phyloP scores from a whole-genome alignment of 2,113 vertebrate species.

The Mormyrus iriodes region DNA sequence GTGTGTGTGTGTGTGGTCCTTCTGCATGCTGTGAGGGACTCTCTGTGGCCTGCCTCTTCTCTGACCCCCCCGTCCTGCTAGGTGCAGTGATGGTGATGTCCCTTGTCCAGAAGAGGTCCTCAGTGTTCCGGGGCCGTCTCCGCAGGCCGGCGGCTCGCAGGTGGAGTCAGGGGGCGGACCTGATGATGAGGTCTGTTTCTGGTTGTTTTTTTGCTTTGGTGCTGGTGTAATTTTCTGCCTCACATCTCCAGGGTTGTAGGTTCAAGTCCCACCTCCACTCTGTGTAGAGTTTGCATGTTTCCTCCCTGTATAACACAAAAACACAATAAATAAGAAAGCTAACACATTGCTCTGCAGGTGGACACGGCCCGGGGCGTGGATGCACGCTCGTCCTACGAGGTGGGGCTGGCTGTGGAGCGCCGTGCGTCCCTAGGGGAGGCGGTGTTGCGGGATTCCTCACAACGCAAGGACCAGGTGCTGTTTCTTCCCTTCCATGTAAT shows the following conservation, averaged over 20 bases:
- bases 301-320: not conserved
- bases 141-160: constrained; percentile 61
- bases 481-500: not conserved
- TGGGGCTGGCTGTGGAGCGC: constrained; percentile 49
- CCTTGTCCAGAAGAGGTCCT: constrained; percentile 78
- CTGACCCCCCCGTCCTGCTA: constrained; percentile 32
- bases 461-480: constrained; percentile 53
- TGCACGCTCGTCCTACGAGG: constrained; percentile 43
- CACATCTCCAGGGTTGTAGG: not conserved
- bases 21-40: not conserved
- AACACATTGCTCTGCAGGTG: constrained; percentile 50
- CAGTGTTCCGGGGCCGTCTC: constrained; percentile 57
- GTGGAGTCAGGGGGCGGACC: constrained; percentile 58
- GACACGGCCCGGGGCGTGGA: constrained; percentile 54
- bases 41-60: not conserved
- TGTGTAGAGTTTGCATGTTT: not conserved
- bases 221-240: not conserved
- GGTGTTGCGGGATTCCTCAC: constrained; percentile 45
- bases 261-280: not conserved
- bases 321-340: not conserved
- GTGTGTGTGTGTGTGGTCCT: not conserved
- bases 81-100: constrained; percentile 77
- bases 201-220: not conserved
- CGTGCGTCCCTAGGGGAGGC: constrained; percentile 50
- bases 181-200: constrained; percentile 44